Base-by-base conservation (phyloP, 2,113 vertebrate genomes). In the Actenoides hombroni region DNA sequence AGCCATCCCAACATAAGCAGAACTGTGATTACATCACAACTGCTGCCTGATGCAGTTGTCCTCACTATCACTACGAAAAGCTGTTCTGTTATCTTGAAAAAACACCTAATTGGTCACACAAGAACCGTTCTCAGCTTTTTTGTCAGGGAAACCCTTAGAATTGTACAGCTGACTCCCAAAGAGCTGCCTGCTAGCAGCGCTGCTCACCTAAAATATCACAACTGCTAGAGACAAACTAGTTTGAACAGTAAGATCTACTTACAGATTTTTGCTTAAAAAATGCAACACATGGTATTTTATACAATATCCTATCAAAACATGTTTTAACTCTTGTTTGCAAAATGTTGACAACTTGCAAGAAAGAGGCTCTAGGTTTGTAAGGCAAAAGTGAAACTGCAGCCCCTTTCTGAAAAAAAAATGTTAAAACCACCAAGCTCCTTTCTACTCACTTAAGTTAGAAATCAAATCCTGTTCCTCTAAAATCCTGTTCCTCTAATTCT, bases 1-100 rank as follows among this genome's bases (percentile, higher is more conserved):
- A 53, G 16, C 10, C 25, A 28, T 10, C n/a, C 57, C 51, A 65
- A n/a, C 4, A 2, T 24, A 39, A 78, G 19, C 0, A 39, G 19
- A 74, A 76, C 16, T 65, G 19, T 3, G 11, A 46, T 0, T 19
- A 21, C 86, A 10, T 40, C 28, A 35, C 33, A 13, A 16, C 19
- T 11, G 33, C 28, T 51, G 46, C 17, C 44, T 48, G 61, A 76
- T 60, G 35, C 4, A 37, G 46, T 0, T 42, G 10, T 23, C 12
- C 64, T 73, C 18, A 15, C 2, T 25, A 53, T 5, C 49, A 12
- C 75, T 40, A 33, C 33, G 44, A 48, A 75, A 85, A 78, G 3
- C 8, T 69, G 7, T 29, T 70, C 7, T 46, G 8, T 63, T n/a
- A 44, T 7, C 75, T 65, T 61, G 23, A 57, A 67, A 51, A 79